Percentiles rank a stretch among this genome's conserved stretches.
Evolutionary conservation across 2,888 invertebrate species (phyloP).

Genomic region (Phortica magna): DNA sequence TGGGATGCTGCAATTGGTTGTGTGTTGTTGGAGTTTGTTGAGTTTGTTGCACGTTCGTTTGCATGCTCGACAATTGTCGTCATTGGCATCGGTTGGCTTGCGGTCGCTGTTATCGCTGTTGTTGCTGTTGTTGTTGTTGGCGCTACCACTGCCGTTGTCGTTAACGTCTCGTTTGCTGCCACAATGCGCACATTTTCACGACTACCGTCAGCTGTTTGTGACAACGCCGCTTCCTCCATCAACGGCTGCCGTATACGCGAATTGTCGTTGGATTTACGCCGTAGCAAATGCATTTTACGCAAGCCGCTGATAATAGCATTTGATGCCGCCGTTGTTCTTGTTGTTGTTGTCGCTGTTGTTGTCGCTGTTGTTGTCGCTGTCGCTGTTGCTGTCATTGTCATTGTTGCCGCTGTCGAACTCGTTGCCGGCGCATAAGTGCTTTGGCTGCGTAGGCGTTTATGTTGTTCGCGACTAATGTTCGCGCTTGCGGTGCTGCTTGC

Average conservation of each 20-base stretch:
- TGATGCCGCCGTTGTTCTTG: slow-evolving; percentile 38
- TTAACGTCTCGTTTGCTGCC: slow-evolving; percentile 43
- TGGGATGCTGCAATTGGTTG: slow-evolving; percentile 33
- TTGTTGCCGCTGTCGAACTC: slow-evolving; percentile 35
- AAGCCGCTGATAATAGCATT: slow-evolving; percentile 59
- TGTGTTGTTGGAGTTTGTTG: slow-evolving; percentile 44
- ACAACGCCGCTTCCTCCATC: slow-evolving; percentile 68
- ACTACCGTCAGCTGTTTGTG: slow-evolving; percentile 43
- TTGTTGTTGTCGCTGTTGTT: slow-evolving; percentile 24
- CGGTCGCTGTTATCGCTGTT: slow-evolving; percentile 40
- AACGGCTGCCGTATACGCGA: slow-evolving; percentile 74
- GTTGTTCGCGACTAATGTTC: slow-evolving; percentile 27
- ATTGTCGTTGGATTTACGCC: slow-evolving; percentile 73
- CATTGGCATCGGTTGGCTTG: slow-evolving; percentile 33
- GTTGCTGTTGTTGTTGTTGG: slow-evolving; percentile 41
- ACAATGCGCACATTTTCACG: slow-evolving; percentile 17
- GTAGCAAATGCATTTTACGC: slow-evolving; percentile 71
- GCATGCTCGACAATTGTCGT: slow-evolving; percentile 28
- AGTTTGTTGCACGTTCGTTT: slow-evolving; percentile 34
- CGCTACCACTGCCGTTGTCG: slow-evolving; percentile 40
- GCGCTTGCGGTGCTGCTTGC: slow-evolving; percentile 48
- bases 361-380: slow-evolving; percentile 29
- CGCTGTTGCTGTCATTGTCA: slow-evolving; percentile 34
- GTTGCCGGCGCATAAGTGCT: slow-evolving; percentile 37
- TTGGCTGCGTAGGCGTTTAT: slow-evolving; percentile 55